Base-by-base conservation (phyloP, 2,888 invertebrate genomes). In the Catocala sponsa region DNA sequence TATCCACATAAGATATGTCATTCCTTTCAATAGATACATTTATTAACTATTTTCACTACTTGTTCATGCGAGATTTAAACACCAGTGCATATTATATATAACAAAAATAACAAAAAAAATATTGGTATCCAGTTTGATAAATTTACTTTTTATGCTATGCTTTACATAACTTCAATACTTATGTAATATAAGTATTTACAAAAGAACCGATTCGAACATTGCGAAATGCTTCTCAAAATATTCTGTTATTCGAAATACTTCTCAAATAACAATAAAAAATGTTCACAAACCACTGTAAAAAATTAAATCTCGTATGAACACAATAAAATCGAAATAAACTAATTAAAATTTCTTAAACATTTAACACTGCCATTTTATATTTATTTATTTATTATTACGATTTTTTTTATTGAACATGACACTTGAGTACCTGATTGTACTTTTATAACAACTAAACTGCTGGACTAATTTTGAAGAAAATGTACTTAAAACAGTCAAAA, bases 401-500 rank as follows among this genome's bases (percentile, higher is more conserved):
- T 63, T 72, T 74, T 70, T 76, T 76, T 79, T 74, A 67, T 73
- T 79, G 76, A 84, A 82, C 78, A 80, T 83, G 81, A 84, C 82
- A 87, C 84, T 84, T 82, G 65, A 84, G 86, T 87, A 89, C 82
- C 74, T 78, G 85, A 86, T 80, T 86, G 87, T 89, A 90, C 85
- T 85, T 83, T 64, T 72, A 70, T 70, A 79, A 80, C 69, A 83
- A 79, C 74, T 84, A 83, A 80, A 72, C 57, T 61, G 57, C 65
- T 65, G 69, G 65, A 61, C 63, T 54, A 70, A 77, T 64, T 62
- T 58, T 59, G 66, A 50, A 38, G 58, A 55, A 43, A 67, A 73
- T 69, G 60, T 67, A 68, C 70, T 68, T 11, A 48, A 53, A 33
- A 15, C 12, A 13, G 2, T 15, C 13, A 46, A 55, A 42, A 11